Conservation (phyloP, 2,113 vertebrate species). For the Sceloporus undulatus region DNA sequence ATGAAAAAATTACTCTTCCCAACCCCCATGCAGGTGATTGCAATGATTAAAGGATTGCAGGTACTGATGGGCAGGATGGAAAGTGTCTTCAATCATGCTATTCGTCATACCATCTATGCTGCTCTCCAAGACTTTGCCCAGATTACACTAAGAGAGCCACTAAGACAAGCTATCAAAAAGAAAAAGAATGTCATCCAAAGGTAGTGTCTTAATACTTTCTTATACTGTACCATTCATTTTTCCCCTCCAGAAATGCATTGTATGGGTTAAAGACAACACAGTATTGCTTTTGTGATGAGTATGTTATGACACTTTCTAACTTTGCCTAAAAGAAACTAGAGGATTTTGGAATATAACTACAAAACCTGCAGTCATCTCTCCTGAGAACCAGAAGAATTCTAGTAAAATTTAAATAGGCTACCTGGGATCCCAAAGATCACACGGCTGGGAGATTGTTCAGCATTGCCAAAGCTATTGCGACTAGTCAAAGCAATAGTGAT, state of each 20-base stretch:
- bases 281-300: background rate
- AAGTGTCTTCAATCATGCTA: constrained; percentile 91
- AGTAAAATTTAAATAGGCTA: too few relatives aligned
- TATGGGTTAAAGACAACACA: background rate
- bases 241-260: background rate
- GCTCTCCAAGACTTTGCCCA: constrained; percentile 91
- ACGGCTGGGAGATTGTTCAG: too few relatives aligned
- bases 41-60: constrained; percentile 92
- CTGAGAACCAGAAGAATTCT: background rate
- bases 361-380: background rate
- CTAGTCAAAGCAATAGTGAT: background rate
- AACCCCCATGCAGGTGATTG: constrained; percentile 81
- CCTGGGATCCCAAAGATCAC: too few relatives aligned
- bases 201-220: constrained; percentile 60
- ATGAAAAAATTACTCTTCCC: background rate
- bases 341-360: background rate
- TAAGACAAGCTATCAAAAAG: constrained; percentile 90
- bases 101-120: constrained; percentile 90
- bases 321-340: background rate
- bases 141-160: constrained; percentile 84
- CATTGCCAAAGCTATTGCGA: background rate
- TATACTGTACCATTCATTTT: background rate
- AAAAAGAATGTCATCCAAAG: constrained; percentile 92
- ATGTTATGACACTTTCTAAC: background rate
- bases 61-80: constrained; percentile 93